Percentiles rank a stretch among this genome's conserved stretches.
These are phyloP conservation scores for Otus sunia DNA, from an alignment of 2,113 vertebrate species.

Conservation along the genomic window DNA sequence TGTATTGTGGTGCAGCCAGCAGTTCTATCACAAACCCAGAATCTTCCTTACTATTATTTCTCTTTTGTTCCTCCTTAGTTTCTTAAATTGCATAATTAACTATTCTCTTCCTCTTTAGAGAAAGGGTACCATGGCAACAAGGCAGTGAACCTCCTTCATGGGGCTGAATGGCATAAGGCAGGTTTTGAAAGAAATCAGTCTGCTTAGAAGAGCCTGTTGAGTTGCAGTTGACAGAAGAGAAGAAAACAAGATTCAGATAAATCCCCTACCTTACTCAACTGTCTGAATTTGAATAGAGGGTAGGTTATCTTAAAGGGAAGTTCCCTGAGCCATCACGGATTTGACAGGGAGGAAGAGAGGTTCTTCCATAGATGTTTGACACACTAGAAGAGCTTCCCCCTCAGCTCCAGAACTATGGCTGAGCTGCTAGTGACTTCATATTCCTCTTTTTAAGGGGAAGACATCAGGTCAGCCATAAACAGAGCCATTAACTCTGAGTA, in stretches of 20 bases:
- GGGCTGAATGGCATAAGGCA: conserved; percentile 1
- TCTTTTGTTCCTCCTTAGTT: conserved; percentile 28
- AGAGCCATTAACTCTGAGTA: rapidly evolving
- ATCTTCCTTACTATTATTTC: conserved; percentile 14
- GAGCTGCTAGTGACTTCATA: background rate
- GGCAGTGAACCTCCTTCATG: conserved; percentile 66
- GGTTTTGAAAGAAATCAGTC: conserved; percentile 53
- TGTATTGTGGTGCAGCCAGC: conserved; percentile 1
- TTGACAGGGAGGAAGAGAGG: background rate
- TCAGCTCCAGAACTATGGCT: background rate
- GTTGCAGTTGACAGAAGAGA: conserved; percentile 34
- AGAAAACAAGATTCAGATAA: background rate
- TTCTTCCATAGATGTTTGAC: background rate
- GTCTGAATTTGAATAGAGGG: background rate
- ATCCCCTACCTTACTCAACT: conserved; percentile 16
- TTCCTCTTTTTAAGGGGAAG: background rate
- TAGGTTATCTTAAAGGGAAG: conserved; percentile 11
- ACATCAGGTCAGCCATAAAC: background rate
- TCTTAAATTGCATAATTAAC: conserved; percentile 72
- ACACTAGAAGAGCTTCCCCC: background rate
- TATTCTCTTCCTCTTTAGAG: conserved; percentile 67
- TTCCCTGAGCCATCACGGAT: conserved; percentile 7
- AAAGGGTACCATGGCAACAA: conserved; percentile 72
- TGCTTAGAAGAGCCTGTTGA: conserved; percentile 36
- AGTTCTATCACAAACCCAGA: background rate